phyloP scores from a whole-genome alignment of 2,888 invertebrate genomes.

The Apantesis nais region DNA sequence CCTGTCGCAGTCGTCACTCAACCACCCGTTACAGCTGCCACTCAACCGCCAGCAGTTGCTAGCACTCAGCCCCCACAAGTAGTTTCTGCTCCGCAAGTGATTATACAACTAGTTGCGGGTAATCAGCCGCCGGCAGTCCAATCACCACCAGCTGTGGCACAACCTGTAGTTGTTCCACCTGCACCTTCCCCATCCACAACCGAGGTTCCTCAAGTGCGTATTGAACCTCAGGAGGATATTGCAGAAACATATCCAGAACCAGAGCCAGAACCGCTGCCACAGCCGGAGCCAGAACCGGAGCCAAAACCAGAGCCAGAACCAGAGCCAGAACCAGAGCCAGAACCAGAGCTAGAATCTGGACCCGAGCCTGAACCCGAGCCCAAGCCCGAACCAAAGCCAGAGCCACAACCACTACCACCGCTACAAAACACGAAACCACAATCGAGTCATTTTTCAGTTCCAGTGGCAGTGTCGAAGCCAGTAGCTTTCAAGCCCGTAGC shows the following conservation, averaged over 20 bases:
- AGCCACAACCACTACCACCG: background rate
- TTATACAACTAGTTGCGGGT: background rate
- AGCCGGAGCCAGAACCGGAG: background rate
- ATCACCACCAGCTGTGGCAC: background rate
- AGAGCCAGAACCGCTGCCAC: background rate
- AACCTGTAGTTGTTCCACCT: background rate
- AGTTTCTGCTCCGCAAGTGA: slow-evolving; percentile 1
- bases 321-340: background rate
- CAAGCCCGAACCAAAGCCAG: background rate
- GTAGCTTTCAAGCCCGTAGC: background rate
- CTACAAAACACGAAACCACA: background rate
- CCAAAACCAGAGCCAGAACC: too few relatives aligned
- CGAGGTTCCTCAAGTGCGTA: background rate
- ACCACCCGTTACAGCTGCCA: background rate
- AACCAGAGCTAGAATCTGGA: background rate
- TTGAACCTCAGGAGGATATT: background rate
- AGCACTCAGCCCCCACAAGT: background rate
- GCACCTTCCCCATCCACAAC: background rate
- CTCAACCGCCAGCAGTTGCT: background rate
- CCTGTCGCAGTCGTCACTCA: background rate
- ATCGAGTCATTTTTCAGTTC: background rate
- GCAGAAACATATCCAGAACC: background rate
- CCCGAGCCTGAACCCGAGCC: background rate
- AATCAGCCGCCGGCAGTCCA: background rate
- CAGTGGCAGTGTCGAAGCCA: background rate